These are phyloP conservation scores for Rhagophthalmus giganteus DNA, from an alignment of 2,888 invertebrate species.

Conservation along the genomic window DNA sequence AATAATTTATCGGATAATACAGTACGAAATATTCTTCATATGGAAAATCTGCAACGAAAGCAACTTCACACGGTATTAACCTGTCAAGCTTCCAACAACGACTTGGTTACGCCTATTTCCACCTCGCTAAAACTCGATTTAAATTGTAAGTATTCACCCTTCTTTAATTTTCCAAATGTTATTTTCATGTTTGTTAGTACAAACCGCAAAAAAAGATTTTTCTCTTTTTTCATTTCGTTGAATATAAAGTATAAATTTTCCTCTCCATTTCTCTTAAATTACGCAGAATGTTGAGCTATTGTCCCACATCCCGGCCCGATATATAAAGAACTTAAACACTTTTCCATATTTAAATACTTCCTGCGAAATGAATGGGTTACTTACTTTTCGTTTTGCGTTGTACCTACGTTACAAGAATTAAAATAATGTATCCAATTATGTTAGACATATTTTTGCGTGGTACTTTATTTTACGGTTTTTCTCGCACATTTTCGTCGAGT, in stretches of 20 bases:
- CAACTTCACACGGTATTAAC: slow-evolving; percentile 68
- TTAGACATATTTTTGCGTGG: too few relatives aligned
- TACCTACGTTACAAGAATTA: too few relatives aligned
- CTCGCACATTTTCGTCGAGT: too few relatives aligned
- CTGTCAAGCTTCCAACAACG: slow-evolving; percentile 74
- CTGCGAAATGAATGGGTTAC: slow-evolving; percentile 6
- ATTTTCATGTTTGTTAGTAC: slow-evolving; percentile 11
- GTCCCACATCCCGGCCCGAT: slow-evolving; percentile 16
- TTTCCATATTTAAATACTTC: slow-evolving; percentile 14
- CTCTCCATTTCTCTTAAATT: slow-evolving; percentile 22
- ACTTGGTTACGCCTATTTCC: slow-evolving; percentile 67
- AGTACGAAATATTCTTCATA: slow-evolving; percentile 68
- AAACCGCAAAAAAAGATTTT: slow-evolving; percentile 8
- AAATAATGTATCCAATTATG: too few relatives aligned
- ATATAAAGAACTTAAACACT: slow-evolving; percentile 19
- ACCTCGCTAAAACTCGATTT: slow-evolving; percentile 68
- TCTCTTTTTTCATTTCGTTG: slow-evolving; percentile 16
- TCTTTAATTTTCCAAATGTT: slow-evolving; percentile 15
- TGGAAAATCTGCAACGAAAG: slow-evolving; percentile 67
- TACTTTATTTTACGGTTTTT: too few relatives aligned
- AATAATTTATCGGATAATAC: slow-evolving; percentile 66
- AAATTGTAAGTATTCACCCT: slow-evolving; percentile 63
- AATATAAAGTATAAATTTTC: slow-evolving; percentile 25
- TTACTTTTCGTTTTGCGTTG: slow-evolving; percentile 1
- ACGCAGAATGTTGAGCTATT: slow-evolving; percentile 20